A percentile compares a stretch with the other conserved stretches of the same genome.
phyloP scores from a whole-genome alignment of 2,888 invertebrate species.

The Synanthedon vespiformis region DNA sequence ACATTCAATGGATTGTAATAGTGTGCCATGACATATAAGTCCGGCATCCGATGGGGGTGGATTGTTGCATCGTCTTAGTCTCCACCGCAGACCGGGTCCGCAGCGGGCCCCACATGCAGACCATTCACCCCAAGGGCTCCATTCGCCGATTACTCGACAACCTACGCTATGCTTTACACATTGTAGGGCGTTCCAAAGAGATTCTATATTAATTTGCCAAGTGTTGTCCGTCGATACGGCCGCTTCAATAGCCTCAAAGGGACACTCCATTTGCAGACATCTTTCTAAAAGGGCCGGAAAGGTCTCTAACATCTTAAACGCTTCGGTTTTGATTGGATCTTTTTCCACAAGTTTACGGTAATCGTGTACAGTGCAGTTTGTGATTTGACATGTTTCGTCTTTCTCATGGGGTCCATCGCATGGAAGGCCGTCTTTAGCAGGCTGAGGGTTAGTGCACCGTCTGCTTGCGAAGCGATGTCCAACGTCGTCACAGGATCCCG shows the following conservation, averaged over 20 bases:
- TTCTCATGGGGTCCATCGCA: constrained; percentile 50
- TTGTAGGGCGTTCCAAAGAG: constrained; percentile 58
- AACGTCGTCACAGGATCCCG: constrained; percentile 53
- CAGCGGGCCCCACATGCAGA: constrained; percentile 54
- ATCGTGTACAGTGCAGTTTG: constrained; percentile 49
- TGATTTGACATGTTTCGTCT: constrained; percentile 44
- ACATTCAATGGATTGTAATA: constrained; percentile 39
- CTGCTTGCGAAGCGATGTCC: constrained; percentile 47
- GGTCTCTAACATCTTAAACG: constrained; percentile 42
- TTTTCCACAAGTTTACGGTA: constrained; percentile 40
- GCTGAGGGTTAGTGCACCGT: constrained; percentile 52
- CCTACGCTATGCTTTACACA: constrained; percentile 65
- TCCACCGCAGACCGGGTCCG: constrained; percentile 47
- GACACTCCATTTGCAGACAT: constrained; percentile 55
- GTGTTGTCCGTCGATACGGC: constrained; percentile 41
- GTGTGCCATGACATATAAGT: constrained; percentile 36
- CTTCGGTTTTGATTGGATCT: constrained; percentile 37
- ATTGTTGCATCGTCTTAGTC: constrained; percentile 44
- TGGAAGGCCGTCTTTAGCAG: constrained; percentile 47
- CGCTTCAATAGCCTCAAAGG: constrained; percentile 48
- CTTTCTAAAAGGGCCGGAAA: constrained; percentile 51
- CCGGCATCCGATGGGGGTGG: constrained; percentile 44
- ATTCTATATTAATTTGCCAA: constrained; percentile 50
- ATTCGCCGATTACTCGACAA: constrained; percentile 54
- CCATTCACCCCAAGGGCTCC: constrained; percentile 54